A percentile compares a stretch with the other conserved stretches of the same genome.
Conservation (phyloP, 2,797 vertebrate species). For the Eulemur albifrons region DNA sequence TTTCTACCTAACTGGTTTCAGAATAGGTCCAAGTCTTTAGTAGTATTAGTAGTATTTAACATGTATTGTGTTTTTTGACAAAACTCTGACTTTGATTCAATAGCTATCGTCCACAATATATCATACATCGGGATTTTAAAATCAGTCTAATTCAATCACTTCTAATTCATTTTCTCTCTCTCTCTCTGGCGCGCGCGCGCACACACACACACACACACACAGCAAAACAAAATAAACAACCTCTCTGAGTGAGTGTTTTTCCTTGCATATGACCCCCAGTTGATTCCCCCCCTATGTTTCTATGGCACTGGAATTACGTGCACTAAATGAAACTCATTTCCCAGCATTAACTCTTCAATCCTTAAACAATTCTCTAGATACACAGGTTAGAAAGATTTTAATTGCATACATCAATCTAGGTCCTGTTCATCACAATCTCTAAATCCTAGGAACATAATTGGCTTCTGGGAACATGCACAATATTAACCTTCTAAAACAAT, state of each 20-base stretch:
- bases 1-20: not conserved
- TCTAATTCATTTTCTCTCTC: not conserved
- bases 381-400: slow-evolving; percentile 68
- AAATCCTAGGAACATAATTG: slow-evolving; percentile 51
- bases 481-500: slow-evolving; percentile 46
- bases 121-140: not conserved
- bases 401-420: slow-evolving; percentile 54
- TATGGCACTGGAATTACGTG: slow-evolving; percentile 20
- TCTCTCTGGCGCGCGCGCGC: not conserved
- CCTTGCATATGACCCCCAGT: not conserved
- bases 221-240: not conserved
- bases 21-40: not conserved
- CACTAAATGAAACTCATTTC: slow-evolving; percentile 73
- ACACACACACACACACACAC: not conserved
- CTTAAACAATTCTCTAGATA: slow-evolving; percentile 69
- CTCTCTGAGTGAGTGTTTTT: not conserved
- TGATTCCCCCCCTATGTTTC: not conserved
- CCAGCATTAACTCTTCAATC: slow-evolving; percentile 76
- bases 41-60: not conserved
- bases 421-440: slow-evolving; percentile 51
- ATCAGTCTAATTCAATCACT: not conserved
- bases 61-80: not conserved
- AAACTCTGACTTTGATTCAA: not conserved
- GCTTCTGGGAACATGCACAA: not conserved
- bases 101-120: not conserved